A percentile compares a stretch with the other conserved stretches of the same genome.
Conservation (phyloP, 1,140 invertebrate genomes). For the Drosophila parvula region DNA sequence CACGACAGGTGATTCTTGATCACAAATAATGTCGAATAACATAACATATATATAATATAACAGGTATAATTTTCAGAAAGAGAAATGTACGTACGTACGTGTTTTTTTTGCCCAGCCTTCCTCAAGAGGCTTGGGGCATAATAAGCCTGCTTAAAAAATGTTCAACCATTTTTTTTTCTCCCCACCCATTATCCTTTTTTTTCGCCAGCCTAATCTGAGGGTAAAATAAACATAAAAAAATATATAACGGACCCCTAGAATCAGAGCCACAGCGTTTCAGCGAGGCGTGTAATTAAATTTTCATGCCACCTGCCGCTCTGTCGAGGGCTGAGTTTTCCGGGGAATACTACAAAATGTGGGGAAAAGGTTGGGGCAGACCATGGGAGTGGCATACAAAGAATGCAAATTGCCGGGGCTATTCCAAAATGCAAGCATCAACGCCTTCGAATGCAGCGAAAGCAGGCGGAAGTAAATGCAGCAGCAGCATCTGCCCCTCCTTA, state of each 20-base stretch:
- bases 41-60: too few species aligned
- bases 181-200: conserved; percentile 13
- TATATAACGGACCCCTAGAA: conserved; percentile 3
- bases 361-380: background rate
- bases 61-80: background rate
- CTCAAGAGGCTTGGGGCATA: background rate
- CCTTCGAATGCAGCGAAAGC: conserved; percentile 47
- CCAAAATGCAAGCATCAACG: conserved; percentile 44
- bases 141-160: conserved; percentile 8
- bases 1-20: background rate
- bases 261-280: conserved; percentile 23
- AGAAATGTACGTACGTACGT: background rate
- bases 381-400: conserved; percentile 25
- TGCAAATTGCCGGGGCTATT: conserved; percentile 39
- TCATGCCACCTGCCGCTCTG: conserved; percentile 43
- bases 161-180: background rate
- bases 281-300: conserved; percentile 65
- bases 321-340: conserved; percentile 10
- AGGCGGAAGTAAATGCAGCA: conserved; percentile 55
- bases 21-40: background rate
- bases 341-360: background rate
- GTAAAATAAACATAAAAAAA: conserved; percentile 15
- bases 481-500: conserved; percentile 5
- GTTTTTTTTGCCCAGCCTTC: background rate
- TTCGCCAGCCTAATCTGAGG: conserved; percentile 16